Evolutionary conservation across 2,113 vertebrate genomes (phyloP), one percentile per base, ranked within the genome.

Genomic region (Sakesphorus luctuosus): DNA sequence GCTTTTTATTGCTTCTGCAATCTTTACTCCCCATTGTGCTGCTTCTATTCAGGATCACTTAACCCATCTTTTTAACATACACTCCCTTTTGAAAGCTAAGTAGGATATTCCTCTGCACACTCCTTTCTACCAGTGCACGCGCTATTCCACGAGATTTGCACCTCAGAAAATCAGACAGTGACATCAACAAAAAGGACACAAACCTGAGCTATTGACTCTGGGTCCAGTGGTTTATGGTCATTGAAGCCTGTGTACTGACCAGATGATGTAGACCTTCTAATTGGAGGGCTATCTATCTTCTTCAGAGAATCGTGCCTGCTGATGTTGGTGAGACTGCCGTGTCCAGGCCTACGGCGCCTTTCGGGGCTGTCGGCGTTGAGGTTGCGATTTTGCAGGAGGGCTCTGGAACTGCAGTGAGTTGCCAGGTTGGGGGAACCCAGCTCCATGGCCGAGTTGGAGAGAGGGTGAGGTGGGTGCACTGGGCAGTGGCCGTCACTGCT

Each of bases 121-220:
- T n/a, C 29, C 5, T 43, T 59, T 35, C 26, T 35, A 31, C 16
- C 38, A 43, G 36, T 0, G 23, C 28, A 13, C 0, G 6, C 5
- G 33, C 59, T 66, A 5, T 23, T 71, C 56, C 36, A 29, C 5
- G 19, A 50, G 38, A 61, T 33, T 25, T 53, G 49, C 63, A 56
- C 53, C 72, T 74, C 28, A 33, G 35, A 69, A 87, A 85, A 81
- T 28, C 52, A 82, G 59, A 72, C 29, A 33, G 35, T 53, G 56
- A 79, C 31, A 69, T 65, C 88, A 92, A 69, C 24, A 86, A 67
- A 55, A 86, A 72, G 59, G 73, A 66, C 46, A 97, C 98, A 96
- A 98, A 99, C 99, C 99, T 99, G 99, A 98, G 99, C 99, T 97
- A 99, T 99, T 87, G 99, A 99, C 97, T 99, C 99, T 55, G 99